Evolutionary conservation across 2,797 vertebrate genomes (phyloP), one percentile per base, ranked within the genome.

Genomic region (Lycodopsis pacificus): DNA sequence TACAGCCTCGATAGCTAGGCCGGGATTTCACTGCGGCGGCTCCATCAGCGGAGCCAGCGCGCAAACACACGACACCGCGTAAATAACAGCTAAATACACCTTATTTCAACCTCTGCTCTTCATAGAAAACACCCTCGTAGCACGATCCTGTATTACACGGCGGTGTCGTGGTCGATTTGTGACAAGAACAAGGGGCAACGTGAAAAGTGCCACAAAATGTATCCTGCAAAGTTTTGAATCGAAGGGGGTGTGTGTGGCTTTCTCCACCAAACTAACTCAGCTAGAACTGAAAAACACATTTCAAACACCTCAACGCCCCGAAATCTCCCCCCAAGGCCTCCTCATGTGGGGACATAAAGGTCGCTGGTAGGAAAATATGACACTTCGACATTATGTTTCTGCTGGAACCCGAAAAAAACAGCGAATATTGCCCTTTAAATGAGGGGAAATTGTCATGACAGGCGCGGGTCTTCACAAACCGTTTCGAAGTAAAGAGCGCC

Each of bases 401-500:
- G 32, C 46, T 56, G 11, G 4, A 66, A 59, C 0, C 30, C 2
- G 3, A 68, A 25, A 27, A 64, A 71, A 86, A 75, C 32, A 54
- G 81, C 6, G 87, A 87, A 65, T 87, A 93, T 91, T 88, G 87
- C 85, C 87, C 89, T 91, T 91, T 93, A 91, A 90, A 87, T 88
- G 91, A 75, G 84, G 84, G 78, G 76, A 81, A 87, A 89, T 89
- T 48, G 84, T 83, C 88, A 73, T 89, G 91, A 89, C 90, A 89
- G 89, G 90, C 92, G 88, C 83, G 88, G 86, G 92, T 84, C 79
- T 86, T 90, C 89, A 87, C 85, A 61, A 86, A 87, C 76, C 88
- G 90, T 93, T 92, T 87, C 82, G 89, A 85, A 90, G 92, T 74
- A 74, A 86, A 94, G 90, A 91, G 93, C 92, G 93, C 94, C 93